Percentiles rank a stretch among this genome's conserved stretches.
These are phyloP conservation scores for Lacerta bilineata DNA, from an alignment of 2,797 vertebrate genomes.

Conservation along the genomic window DNA sequence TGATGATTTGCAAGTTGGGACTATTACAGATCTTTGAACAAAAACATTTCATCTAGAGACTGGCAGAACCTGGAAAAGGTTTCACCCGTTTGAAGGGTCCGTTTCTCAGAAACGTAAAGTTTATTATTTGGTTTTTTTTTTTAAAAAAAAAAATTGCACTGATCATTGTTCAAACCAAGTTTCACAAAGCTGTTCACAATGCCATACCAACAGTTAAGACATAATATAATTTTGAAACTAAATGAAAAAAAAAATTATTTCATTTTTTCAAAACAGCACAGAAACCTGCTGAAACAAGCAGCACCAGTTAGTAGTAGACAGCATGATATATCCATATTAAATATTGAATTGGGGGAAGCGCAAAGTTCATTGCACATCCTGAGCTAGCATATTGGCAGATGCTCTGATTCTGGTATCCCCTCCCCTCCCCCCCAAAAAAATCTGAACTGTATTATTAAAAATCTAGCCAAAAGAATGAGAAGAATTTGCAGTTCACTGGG, in stretches of 20 bases:
- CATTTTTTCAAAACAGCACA: no score
- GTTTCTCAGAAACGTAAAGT: not conserved
- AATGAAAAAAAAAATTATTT: no score
- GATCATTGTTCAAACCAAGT: no score
- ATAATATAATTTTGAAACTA: no score
- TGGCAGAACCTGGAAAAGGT: not conserved
- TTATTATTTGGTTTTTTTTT: no score
- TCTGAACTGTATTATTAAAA: not conserved
- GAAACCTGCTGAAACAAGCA: no score
- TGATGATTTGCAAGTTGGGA: not conserved
- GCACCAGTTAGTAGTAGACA: no score
- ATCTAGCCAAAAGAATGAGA: not conserved
- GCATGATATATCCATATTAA: not conserved
- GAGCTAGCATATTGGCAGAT: not conserved
- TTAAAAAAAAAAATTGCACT: no score
- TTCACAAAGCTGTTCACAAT: no score
- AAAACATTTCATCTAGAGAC: not conserved
- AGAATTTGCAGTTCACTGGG: not conserved
- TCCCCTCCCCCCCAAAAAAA: not conserved
- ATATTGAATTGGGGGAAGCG: not conserved
- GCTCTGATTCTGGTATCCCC: not conserved
- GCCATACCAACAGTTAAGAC: no score
- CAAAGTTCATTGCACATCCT: not conserved
- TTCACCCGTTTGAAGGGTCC: not conserved
- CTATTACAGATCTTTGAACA: not conserved